These are phyloP conservation scores for Drosophila tristis DNA, from an alignment of 1,140 invertebrate species.

Conservation along the genomic window DNA sequence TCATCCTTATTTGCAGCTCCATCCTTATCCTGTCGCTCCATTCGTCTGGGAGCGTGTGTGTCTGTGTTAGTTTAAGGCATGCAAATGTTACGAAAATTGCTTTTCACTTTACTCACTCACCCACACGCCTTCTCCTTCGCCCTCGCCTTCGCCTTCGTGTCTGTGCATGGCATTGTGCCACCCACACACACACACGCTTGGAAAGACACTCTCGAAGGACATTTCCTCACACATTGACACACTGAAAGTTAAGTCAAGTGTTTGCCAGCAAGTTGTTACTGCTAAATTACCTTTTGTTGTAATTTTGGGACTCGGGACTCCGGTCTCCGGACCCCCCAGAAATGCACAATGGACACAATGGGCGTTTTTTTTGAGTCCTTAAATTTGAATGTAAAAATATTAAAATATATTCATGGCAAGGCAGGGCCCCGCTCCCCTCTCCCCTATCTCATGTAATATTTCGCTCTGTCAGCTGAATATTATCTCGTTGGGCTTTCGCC, in stretches of 20 bases:
- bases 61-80: conserved; percentile 75
- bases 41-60: conserved; percentile 43
- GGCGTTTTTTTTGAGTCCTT: background rate
- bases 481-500: too few species aligned
- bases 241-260: conserved; percentile 71
- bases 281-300: conserved; percentile 79
- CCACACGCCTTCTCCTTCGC: too few species aligned
- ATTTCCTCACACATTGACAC: conserved; percentile 16
- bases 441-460: conserved; percentile 1
- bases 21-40: conserved; percentile 23
- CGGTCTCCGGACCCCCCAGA: background rate
- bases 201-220: background rate
- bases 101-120: conserved; percentile 57
- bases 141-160: conserved; percentile 55
- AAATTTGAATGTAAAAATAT: conserved; percentile 5
- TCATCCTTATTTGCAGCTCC: conserved; percentile 12
- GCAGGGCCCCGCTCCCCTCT: too few species aligned
- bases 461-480: background rate
- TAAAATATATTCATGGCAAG: background rate
- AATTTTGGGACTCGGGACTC: conserved; percentile 28
- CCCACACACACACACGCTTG: conserved; percentile 24
- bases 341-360: conserved; percentile 27
- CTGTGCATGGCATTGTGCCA: conserved; percentile 62
- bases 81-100: conserved; percentile 82
- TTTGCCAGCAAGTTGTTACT: conserved; percentile 74